Base-by-base conservation (phyloP, 2,113 vertebrate species). In the Strix uralensis region DNA sequence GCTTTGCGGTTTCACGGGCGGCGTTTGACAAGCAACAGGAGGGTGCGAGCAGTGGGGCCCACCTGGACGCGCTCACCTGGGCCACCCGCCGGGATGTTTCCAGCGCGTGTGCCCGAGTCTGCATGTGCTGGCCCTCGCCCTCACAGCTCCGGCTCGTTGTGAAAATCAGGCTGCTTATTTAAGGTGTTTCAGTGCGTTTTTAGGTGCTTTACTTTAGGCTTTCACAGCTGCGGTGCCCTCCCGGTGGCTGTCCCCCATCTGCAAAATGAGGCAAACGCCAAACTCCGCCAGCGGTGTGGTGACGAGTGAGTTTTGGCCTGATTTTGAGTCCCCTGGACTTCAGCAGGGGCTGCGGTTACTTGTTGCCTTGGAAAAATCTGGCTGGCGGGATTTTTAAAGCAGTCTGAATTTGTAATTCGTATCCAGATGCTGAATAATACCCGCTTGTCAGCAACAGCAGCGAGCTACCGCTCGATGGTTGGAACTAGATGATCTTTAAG, bases 51-150 rank as follows among this genome's bases (percentile, higher is more conserved):
- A 15, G 86, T 38, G 4, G 32, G 34, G 27, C 58, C 49, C 18
- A 32, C 61, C 81, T 59, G 74, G 59, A 3, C 1, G 5, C 5
- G 3, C 27, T 85, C 5, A 1, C 36, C 79, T 5, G 9, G 30
- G 66, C 40, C 27, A 13, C 51, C 71, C 7, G 1, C 2, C 0
- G 36, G 92, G 86, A 42, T 11, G 15, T 78, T 42, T n/a, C 52
- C 52, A 2, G 34, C 6, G 47, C 0, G 2, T 79, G 38, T 49
- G 25, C 66, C 58, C 0, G 0, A 62, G 32, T 6, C 63, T 36
- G 11, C 49, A 6, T 0, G 0, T 15, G 11, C 40, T 5, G 2
- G 2, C 51, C 5, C 0, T 7, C 69, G 42, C 71, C 44, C 58
- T 72, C 2, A 2, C 49, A 26, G 40, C 66, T 93, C 70, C 62